Percentiles rank a stretch among this genome's conserved stretches.
Conservation (phyloP, 92 coral and sea anemone genomes). For the Chrysogorgia sp. region DNA sequence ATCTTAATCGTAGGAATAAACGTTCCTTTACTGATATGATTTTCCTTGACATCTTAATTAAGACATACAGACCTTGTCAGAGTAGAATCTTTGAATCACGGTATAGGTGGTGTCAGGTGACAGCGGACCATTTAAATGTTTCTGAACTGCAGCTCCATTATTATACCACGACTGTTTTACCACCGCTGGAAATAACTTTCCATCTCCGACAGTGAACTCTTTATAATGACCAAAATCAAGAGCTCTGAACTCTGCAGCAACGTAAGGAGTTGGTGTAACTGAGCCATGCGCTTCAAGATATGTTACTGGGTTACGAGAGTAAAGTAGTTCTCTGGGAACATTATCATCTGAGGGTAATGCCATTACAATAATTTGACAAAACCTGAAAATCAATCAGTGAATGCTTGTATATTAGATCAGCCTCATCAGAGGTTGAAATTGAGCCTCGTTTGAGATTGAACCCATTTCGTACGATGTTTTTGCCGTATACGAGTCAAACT, state of each 20-base stretch:
- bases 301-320: background rate
- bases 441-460: too few species aligned
- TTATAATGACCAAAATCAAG: conserved; percentile 5
- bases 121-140: conserved; percentile 32
- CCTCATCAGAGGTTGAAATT: background rate
- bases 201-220: conserved; percentile 28
- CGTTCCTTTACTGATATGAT: too few species aligned
- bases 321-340: background rate
- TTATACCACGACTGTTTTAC: background rate
- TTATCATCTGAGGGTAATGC: background rate
- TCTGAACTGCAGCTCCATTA: background rate
- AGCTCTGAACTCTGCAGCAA: conserved; percentile 9
- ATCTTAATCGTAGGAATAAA: too few species aligned
- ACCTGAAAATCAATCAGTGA: background rate
- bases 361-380: conserved; percentile 12
- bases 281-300: conserved; percentile 12
- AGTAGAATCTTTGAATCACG: conserved; percentile 6
- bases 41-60: too few species aligned
- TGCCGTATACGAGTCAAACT: too few species aligned
- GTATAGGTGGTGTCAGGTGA: conserved; percentile 20
- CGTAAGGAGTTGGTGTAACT: background rate
- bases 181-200: background rate
- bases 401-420: too few species aligned
- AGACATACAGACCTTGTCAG: conserved; percentile 5
- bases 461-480: too few species aligned